Evolutionary conservation across 2,113 vertebrate species (phyloP), one percentile per base, ranked within the genome.

Genomic region (Otus sunia): DNA sequence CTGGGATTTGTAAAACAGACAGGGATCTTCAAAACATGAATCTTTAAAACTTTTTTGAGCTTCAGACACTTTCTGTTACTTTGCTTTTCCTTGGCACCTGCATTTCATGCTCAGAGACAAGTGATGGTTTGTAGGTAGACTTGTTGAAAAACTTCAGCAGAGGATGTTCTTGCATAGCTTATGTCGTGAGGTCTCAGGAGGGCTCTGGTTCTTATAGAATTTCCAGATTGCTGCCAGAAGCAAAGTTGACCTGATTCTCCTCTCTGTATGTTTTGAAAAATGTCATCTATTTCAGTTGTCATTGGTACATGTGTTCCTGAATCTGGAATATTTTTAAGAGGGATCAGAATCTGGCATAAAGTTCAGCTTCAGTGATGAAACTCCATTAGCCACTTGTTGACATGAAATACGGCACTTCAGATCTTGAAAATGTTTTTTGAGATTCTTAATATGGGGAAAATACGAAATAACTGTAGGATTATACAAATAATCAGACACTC

Each of bases 171-270:
- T 59, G 36, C n/a, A 47, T n/a, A 73, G 63, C 75, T 74, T 56
- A 55, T 94, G 74, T 75, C 0, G 0, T 11, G 53, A 92, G 66
- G 77, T 87, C 84, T 88, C 77, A 0, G 2, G 83, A 74, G 91
- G 64, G 26, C 76, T 77, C n/a, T 5, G 1, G 43, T 72, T 96
- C 89, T 90, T 80, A 43, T 0, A 10, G 81, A 78, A 78, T 79
- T 94, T 85, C 50, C 82, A 86, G 66, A 63, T 49, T 90, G 82
- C 84, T 92, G 82, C 78, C 88, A 92, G 88, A 71, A 91, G 62
- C 71, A 62, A 67, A 87, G 53, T 3, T 93, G 90, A 90, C 93
- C 82, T 69, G 50, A 58, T 90, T 86, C 53, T 90, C 53, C 66
- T 92, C 67, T 92, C 74, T 79, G 18, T 47, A 71, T 53, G 7